A percentile compares a stretch with the other conserved stretches of the same genome.
These are phyloP conservation scores for Percopsis omiscomaycus DNA, from an alignment of 2,797 vertebrate species.

Conservation along the genomic window DNA sequence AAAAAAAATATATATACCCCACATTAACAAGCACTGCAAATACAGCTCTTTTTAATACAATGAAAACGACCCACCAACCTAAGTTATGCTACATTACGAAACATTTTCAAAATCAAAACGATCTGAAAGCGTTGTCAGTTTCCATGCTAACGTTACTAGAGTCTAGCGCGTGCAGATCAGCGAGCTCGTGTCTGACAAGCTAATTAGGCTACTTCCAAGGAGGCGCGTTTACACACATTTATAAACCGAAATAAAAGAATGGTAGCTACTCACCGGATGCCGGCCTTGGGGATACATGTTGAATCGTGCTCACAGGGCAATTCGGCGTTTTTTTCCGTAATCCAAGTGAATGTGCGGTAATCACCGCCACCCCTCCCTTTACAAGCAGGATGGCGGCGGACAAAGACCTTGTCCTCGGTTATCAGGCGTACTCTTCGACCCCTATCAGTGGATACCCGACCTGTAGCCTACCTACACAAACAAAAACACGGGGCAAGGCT, in stretches of 20 bases:
- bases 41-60: background rate
- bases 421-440: conserved; percentile 53
- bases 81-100: background rate
- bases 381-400: conserved; percentile 73
- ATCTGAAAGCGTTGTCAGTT: conserved; percentile 10
- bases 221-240: conserved; percentile 51
- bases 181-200: conserved; percentile 47
- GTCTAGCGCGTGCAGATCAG: conserved; percentile 54
- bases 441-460: conserved; percentile 32
- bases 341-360: conserved; percentile 72
- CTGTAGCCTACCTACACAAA: conserved; percentile 58
- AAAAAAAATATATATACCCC: conserved; percentile 15
- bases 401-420: conserved; percentile 69
- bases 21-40: background rate
- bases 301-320: conserved; percentile 62
- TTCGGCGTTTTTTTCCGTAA: conserved; percentile 55
- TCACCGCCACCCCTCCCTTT: conserved; percentile 72
- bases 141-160: conserved; percentile 13
- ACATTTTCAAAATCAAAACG: too few relatives aligned
- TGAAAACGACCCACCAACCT: conserved; percentile 9
- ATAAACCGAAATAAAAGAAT: conserved; percentile 38
- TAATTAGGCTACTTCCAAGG: conserved; percentile 55
- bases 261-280: conserved; percentile 87
- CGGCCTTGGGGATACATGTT: conserved; percentile 95
- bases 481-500: conserved; percentile 41